Base-by-base conservation (phyloP, 2,888 invertebrate species). In the Zygogramma bicolorata region DNA sequence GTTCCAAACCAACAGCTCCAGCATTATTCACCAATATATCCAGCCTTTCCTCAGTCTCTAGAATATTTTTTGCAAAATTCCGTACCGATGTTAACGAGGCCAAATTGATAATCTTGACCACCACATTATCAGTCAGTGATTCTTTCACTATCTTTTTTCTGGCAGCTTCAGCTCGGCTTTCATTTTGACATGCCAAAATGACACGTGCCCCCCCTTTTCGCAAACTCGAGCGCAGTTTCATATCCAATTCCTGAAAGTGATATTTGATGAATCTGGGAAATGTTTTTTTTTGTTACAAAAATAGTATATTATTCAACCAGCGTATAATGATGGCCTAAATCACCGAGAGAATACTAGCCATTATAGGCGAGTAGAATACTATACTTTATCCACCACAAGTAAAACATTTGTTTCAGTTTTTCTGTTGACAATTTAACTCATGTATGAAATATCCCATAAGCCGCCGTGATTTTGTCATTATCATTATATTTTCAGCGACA, bases 21-120 rank as follows among this genome's bases (percentile, higher is more conserved):
- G 93, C 92, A 80, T 93, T 93, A 83, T 92, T 92, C 15, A 93
- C 87, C 38, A 93, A 85, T 7, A 92, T 89, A 77, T 93, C 91
- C 67, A 93, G 80, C 77, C 89, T 89, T 0, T 87, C 85, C 82
- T 91, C 91, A 0, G 84, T 83, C 31, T 85, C 83, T 67, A 88
- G 87, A 27, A 93, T 88, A 34, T 90, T 89, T 7, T 90, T 87
- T 0, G 91, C 92, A 83, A 94, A 94, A 18, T 86, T 84, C 61
- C 91, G 86, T 0, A 92, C 88, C 0, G 91, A 91, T 0, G 84
- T 76, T 10, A 91, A 83, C 0, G 90, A 90, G 0, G 88, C 86
- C 22, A 92, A 83, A 76, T 92, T 90, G 31, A 91, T 75, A 46
- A 88, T 82, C 74, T 88, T 87, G 8, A 85, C 83, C 0, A 79